Evolutionary conservation across 1,140 invertebrate species (phyloP), one percentile per base, ranked within the genome.

Genomic region (Ptiloglossa arizonensis): DNA sequence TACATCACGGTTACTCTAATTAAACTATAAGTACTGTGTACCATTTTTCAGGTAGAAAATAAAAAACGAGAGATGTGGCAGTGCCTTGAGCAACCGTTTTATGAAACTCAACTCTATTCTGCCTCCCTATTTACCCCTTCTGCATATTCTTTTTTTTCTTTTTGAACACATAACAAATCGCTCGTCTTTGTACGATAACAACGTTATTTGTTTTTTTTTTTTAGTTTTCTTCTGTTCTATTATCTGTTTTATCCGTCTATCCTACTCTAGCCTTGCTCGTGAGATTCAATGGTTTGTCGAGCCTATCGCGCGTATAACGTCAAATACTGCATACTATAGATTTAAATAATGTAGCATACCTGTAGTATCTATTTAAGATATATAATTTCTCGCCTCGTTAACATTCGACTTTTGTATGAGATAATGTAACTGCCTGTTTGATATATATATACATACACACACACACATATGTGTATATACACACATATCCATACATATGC

Each of bases 141-240:
- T 54, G 72, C 83, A 64, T 82, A 59, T 83, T 84, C 81, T 67
- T 84, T 88, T 80, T 82, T 77, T 79, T 84, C 60, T 85, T 86
- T 91, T 90, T 92, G 90, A 92, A 92, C 90, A 91, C 89, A 91
- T 92, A 87, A 92, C 89, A 90, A 89, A 91, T 91, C 90, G 88
- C 87, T 91, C 89, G 80, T 89, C 86, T 92, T 92, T 92, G 90
- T 92, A 91, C 90, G 90, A 90, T 90, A 89, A 89, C 80, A 89
- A 86, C 76, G 64, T 87, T 86, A 88, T 86, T 88, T 77, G 66
- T 86, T 79, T 83, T 76, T 84, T 67, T 78, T 81, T 41, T 54
- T 76, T 72, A 35, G 11, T 69, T 72, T 81, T 80, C 64, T 62
- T 83, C 71, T 68, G 70, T 73, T 84, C 71, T 86, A 87, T 63